phyloP scores from a whole-genome alignment of 2,888 invertebrate genomes.

The Brachypalpus laphriformis region DNA sequence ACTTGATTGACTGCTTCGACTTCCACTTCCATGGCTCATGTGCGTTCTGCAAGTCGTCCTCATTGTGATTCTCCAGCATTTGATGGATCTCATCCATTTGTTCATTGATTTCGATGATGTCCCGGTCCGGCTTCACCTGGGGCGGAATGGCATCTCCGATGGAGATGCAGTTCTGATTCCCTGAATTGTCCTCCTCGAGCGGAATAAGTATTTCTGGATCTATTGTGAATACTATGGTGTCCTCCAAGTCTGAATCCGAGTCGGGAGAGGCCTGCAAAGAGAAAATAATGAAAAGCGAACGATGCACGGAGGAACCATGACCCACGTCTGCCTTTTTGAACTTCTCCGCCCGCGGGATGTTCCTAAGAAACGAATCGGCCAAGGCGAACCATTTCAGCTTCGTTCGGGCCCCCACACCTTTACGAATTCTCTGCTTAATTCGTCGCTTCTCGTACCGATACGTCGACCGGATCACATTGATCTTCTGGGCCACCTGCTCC shows the following conservation, averaged over 20 bases:
- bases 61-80: constrained; percentile 49
- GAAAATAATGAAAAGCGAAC: background rate
- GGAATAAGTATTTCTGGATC: constrained; percentile 75
- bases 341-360: constrained; percentile 74
- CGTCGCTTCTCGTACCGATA: constrained; percentile 77
- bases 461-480: constrained; percentile 76
- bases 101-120: constrained; percentile 50
- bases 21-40: constrained; percentile 44
- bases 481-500: constrained; percentile 75
- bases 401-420: constrained; percentile 75
- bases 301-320: background rate
- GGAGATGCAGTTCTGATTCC: constrained; percentile 64
- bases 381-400: constrained; percentile 77
- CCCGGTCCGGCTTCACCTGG: background rate
- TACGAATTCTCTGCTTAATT: constrained; percentile 76
- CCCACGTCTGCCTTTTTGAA: constrained; percentile 59
- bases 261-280: constrained; percentile 61
- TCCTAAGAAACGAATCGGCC: constrained; percentile 76
- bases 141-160: constrained; percentile 32
- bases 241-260: constrained; percentile 76
- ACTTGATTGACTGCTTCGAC: constrained; percentile 35
- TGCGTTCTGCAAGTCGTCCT: background rate
- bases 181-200: constrained; percentile 70
- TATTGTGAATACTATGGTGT: constrained; percentile 75
- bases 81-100: constrained; percentile 66